A percentile compares a stretch with the other conserved stretches of the same genome.
Evolutionary conservation across 2,888 invertebrate species (phyloP).

Genomic region (Pardosa pseudoannulata): DNA sequence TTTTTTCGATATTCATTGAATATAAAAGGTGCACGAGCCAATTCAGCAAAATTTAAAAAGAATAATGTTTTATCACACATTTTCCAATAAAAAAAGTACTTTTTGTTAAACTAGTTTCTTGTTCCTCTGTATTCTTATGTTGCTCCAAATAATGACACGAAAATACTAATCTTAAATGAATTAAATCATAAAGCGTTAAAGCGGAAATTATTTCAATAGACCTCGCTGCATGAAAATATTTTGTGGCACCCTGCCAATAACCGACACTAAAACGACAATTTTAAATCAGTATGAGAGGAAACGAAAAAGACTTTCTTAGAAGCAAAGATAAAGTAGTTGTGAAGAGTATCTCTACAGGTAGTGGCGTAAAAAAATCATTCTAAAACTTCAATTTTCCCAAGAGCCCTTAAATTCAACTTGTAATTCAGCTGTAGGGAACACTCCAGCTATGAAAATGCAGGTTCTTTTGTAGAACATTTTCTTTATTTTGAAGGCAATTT

Average conservation of each 20-base stretch:
- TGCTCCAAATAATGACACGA: too few relatives aligned
- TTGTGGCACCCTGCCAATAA: slow-evolving; percentile 50
- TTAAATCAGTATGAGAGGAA: neutral
- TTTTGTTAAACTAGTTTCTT: too few relatives aligned
- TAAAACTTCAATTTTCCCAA: slow-evolving; percentile 45
- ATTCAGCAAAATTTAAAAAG: too few relatives aligned
- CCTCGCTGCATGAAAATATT: too few relatives aligned
- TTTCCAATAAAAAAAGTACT: too few relatives aligned
- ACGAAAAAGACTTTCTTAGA: neutral
- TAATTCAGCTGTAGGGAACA: slow-evolving; percentile 49
- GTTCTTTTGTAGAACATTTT: slow-evolving; percentile 28
- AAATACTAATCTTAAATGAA: too few relatives aligned
- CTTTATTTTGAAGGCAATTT: slow-evolving; percentile 57
- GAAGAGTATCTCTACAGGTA: slow-evolving; percentile 40
- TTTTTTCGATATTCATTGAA: too few relatives aligned
- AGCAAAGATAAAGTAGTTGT: neutral
- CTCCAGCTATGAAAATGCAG: slow-evolving; percentile 49
- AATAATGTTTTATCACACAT: too few relatives aligned
- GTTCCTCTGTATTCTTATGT: too few relatives aligned
- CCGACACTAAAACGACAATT: neutral
- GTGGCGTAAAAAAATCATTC: neutral
- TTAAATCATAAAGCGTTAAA: too few relatives aligned
- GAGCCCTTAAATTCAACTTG: slow-evolving; percentile 61
- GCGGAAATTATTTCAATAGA: too few relatives aligned
- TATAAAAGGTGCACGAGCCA: too few relatives aligned